Base-by-base conservation (phyloP, 2,888 invertebrate genomes). In the Escarpia spicata region DNA sequence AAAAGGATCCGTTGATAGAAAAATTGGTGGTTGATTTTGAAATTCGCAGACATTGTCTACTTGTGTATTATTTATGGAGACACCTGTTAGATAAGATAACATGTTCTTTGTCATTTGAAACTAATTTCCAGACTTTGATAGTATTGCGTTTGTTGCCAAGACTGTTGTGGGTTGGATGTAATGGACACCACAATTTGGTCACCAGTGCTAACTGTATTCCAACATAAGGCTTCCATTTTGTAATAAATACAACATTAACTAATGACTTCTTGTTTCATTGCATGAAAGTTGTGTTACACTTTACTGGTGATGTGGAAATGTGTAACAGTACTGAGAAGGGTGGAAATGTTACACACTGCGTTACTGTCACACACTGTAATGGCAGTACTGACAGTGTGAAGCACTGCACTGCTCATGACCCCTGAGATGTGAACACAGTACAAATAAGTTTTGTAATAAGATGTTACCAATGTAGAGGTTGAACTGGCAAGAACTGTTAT, bases 201-300 rank as follows among this genome's bases (percentile, higher is more conserved):
- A 75, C 19, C 75, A 75, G 52, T 75, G 75, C n/a, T 26, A 75
- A 75, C 75, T 75, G 75, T 75, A 75, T 75, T 75, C 75, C 75
- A 75, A 19, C 75, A 75, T 19, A 75, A 75, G 75, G 75, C 75
- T 75, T 75, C 75, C 75, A 75, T 75, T 75, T 75, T 26, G 6
- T 75, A 75, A 75, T 75, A 75, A 75, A 75, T 52, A 52, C 52
- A 37, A 52, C 52, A 75, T 75, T 26, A 75, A 75, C 75, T 75
- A 75, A 19, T 75, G 75, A 75, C 75, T 75, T 75, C 26, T 75
- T n/a, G 75, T 75, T 75, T 75, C 75, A 75, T 75, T 75, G 75
- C 26, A 26, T 75, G 75, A 26, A 75, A 26, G 75, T 26, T 26
- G 75, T 75, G 75, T 75, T 26, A 26, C 75, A 75, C 52, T 26